These are phyloP conservation scores for Sorex fumeus DNA, from an alignment of 2,113 vertebrate genomes.

Conservation along the genomic window DNA sequence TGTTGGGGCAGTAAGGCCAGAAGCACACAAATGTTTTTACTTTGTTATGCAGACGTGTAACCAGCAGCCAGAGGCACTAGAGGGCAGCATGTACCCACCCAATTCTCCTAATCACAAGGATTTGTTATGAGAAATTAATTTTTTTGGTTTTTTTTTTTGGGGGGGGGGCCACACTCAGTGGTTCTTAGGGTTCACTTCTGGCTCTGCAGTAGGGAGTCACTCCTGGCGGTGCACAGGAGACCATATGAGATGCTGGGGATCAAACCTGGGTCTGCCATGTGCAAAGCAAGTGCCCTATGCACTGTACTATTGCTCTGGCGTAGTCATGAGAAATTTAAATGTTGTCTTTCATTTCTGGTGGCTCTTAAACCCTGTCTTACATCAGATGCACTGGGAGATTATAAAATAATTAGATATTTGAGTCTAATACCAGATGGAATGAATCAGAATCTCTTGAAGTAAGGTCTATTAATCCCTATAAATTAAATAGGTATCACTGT, in stretches of 20 bases:
- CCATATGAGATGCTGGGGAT: no score
- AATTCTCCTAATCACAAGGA: fast-evolving
- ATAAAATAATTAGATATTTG: background rate
- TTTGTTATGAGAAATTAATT: background rate
- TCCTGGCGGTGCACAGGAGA: no score
- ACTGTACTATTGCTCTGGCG: no score
- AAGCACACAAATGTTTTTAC: background rate
- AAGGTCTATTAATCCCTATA: background rate
- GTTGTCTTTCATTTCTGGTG: background rate
- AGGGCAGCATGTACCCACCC: constrained; percentile 28
- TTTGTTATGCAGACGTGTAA: background rate
- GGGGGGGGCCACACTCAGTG: no score
- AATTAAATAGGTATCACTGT: constrained; percentile 13
- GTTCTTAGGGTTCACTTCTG: no score
- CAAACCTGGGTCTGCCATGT: no score
- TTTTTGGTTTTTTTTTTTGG: no score
- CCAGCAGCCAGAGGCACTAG: constrained; percentile 24
- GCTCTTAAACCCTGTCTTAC: background rate
- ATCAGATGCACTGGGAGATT: background rate
- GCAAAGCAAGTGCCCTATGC: no score
- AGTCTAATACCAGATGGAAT: constrained; percentile 1
- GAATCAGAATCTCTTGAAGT: background rate
- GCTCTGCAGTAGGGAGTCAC: no score
- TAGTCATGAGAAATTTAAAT: background rate
- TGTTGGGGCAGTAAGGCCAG: background rate